Conservation (phyloP, 2,888 invertebrate species). For the Thymelicus lineola region DNA sequence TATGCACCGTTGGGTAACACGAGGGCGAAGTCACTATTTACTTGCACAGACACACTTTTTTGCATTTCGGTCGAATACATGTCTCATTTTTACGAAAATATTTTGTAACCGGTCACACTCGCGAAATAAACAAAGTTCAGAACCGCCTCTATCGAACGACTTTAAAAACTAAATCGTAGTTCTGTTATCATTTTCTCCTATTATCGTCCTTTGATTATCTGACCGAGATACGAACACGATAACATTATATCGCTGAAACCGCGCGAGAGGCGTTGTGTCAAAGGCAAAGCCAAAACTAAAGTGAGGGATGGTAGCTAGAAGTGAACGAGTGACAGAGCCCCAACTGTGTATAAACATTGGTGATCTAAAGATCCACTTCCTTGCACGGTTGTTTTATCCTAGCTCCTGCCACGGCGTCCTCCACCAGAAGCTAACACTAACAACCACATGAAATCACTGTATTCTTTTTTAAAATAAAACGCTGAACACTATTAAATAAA, state of each 20-base stretch:
- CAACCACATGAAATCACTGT: conserved; percentile 3
- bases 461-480: conserved; percentile 1
- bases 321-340: conserved; percentile 46
- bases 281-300: conserved; percentile 62
- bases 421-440: background rate
- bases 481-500: conserved; percentile 7
- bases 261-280: conserved; percentile 57
- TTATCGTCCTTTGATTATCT: conserved; percentile 57
- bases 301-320: conserved; percentile 48
- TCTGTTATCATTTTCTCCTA: conserved; percentile 53
- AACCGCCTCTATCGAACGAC: conserved; percentile 17
- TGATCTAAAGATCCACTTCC: conserved; percentile 37
- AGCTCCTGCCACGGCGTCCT: background rate
- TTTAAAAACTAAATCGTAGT: conserved; percentile 29
- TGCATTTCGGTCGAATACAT: conserved; percentile 86
- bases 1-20: conserved; percentile 91
- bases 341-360: conserved; percentile 47
- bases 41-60: conserved; percentile 93
- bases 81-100: conserved; percentile 82
- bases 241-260: conserved; percentile 64
- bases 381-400: conserved; percentile 1
- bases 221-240: conserved; percentile 56
- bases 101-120: conserved; percentile 58
- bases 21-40: conserved; percentile 93
- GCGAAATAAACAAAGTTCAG: conserved; percentile 51